These are phyloP conservation scores for Pentalonia nigronervosa DNA, from an alignment of 1,140 invertebrate species.

Conservation along the genomic window DNA sequence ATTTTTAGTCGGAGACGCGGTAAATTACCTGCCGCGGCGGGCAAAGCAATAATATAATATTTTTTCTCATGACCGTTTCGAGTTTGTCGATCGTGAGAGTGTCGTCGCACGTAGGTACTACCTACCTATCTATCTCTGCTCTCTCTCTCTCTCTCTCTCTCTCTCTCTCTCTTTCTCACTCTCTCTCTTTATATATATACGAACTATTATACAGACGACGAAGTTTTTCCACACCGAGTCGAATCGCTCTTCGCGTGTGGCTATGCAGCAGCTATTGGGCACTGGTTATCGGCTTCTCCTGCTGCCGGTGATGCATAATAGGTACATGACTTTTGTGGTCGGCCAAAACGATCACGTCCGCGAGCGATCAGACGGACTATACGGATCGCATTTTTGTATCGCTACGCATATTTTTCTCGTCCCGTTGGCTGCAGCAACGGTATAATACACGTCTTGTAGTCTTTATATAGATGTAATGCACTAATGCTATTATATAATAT, in stretches of 20 bases:
- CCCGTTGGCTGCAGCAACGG: neutral
- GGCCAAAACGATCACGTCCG: neutral
- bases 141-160: no score
- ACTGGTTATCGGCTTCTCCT: neutral
- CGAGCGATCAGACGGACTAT: neutral
- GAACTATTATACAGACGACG: neutral
- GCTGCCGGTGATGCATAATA: neutral
- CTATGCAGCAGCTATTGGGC: neutral
- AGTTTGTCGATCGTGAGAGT: constrained; percentile 40
- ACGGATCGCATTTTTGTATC: neutral
- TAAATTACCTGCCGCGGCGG: constrained; percentile 1
- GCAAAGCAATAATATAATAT: neutral
- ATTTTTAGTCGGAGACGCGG: neutral
- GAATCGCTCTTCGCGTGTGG: constrained; percentile 34
- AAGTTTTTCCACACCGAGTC: constrained; percentile 26
- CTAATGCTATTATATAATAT: neutral
- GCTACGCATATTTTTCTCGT: neutral
- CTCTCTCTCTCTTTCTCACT: neutral
- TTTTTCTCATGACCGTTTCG: constrained; percentile 48
- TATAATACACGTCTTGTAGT: constrained; percentile 3
- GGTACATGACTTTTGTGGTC: constrained; percentile 14
- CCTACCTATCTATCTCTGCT: neutral
- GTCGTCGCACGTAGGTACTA: constrained; percentile 5
- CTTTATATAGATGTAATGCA: neutral
- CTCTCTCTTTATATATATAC: no score